Evolutionary conservation across 2,888 invertebrate species (phyloP).

Genomic region (Muschampia staudingeri): DNA sequence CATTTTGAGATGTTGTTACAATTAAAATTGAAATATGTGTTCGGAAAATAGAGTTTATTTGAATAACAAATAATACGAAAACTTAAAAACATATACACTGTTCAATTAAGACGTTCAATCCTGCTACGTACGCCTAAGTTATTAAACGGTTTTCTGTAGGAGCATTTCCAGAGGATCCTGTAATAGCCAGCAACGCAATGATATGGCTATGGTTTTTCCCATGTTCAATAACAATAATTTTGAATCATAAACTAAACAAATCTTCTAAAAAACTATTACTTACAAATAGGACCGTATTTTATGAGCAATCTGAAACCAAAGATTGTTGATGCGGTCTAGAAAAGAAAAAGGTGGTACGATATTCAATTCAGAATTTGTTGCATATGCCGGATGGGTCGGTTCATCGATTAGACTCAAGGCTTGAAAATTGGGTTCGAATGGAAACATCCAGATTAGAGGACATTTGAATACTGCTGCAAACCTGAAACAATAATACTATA

Average conservation of each 20-base stretch:
- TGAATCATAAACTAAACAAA: not conserved
- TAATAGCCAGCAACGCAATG: too few relatives aligned
- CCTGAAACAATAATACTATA: conserved; percentile 73
- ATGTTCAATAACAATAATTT: not conserved
- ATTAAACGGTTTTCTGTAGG: too few relatives aligned
- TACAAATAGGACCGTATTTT: conserved; percentile 16
- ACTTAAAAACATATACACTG: too few relatives aligned
- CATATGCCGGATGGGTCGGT: conserved; percentile 74
- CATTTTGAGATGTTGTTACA: too few relatives aligned
- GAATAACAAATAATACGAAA: too few relatives aligned
- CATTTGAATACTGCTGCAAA: conserved; percentile 73
- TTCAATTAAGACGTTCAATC: too few relatives aligned
- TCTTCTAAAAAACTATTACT: not conserved
- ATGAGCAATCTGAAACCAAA: conserved; percentile 35
- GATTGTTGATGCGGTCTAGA: conserved; percentile 66
- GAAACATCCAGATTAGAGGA: conserved; percentile 76
- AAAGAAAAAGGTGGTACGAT: conserved; percentile 74
- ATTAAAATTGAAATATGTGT: too few relatives aligned
- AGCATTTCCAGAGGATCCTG: too few relatives aligned
- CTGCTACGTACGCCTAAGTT: too few relatives aligned
- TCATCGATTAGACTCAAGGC: conserved; percentile 74
- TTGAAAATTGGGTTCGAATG: conserved; percentile 75
- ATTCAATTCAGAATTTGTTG: conserved; percentile 63
- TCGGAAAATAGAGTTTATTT: too few relatives aligned
- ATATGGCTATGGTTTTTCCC: too few relatives aligned